Conservation (phyloP, 2,888 invertebrate species). For the Tetanocera ferruginea region DNA sequence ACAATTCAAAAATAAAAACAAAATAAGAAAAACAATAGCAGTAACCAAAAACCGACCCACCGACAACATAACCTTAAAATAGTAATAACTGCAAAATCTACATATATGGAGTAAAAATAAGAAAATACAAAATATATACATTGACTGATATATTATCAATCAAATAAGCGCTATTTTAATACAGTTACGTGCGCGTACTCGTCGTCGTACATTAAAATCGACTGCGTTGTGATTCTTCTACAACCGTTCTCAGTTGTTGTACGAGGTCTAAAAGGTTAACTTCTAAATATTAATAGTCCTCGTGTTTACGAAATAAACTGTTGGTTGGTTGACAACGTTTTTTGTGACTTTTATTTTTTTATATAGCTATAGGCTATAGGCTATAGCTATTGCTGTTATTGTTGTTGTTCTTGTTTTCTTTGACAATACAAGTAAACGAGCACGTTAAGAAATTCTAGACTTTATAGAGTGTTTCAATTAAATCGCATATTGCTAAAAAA, state of each 20-base stretch:
- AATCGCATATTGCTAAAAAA: too few relatives aligned
- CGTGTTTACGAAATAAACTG: slow-evolving; percentile 42
- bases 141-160: not conserved
- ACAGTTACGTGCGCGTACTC: slow-evolving; percentile 17
- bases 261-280: slow-evolving; percentile 67
- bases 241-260: slow-evolving; percentile 17
- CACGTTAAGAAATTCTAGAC: not conserved
- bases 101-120: not conserved
- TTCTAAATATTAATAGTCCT: slow-evolving; percentile 69
- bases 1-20: not conserved
- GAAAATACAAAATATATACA: not conserved
- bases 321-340: slow-evolving; percentile 40
- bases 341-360: slow-evolving; percentile 10
- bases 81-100: not conserved
- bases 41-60: not conserved
- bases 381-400: not conserved
- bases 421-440: slow-evolving; percentile 11
- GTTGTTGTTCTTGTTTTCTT: not conserved
- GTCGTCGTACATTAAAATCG: not conserved
- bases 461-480: too few relatives aligned
- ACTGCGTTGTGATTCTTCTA: slow-evolving; percentile 16
- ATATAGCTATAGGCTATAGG: too few relatives aligned
- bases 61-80: not conserved
- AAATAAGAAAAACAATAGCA: not conserved
- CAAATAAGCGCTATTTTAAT: not conserved